Percentiles rank a stretch among this genome's conserved stretches.
phyloP scores from a whole-genome alignment of 2,113 vertebrate species.

The Ceyx cyanopectus region DNA sequence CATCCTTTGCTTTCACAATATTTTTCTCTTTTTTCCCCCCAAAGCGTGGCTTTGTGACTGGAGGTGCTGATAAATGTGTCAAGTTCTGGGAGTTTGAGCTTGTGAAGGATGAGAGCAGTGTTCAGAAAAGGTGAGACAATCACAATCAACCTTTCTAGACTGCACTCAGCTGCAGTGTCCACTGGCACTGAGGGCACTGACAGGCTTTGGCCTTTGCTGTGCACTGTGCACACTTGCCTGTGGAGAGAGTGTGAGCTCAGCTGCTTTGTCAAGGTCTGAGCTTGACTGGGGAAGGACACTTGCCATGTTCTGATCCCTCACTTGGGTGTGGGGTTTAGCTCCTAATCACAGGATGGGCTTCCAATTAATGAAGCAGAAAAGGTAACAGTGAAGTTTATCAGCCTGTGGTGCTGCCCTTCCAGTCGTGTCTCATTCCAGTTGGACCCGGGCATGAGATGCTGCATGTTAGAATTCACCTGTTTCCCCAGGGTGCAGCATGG shows the following conservation, averaged over 20 bases:
- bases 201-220: neutral
- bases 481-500: neutral
- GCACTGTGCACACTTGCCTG: neutral
- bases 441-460: neutral
- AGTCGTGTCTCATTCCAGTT: neutral
- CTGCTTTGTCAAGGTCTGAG: neutral
- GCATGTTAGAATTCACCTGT: neutral
- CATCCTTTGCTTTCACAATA: neutral
- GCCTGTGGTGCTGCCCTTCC: neutral
- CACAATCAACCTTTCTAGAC: neutral
- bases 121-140: slow-evolving; percentile 85
- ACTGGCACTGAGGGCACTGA: fast-evolving
- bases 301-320: neutral
- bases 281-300: neutral
- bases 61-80: slow-evolving; percentile 93
- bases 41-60: slow-evolving; percentile 91
- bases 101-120: slow-evolving; percentile 83
- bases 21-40: neutral
- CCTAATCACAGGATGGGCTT: neutral
- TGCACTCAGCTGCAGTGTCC: neutral
- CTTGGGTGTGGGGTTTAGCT: neutral
- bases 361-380: neutral
- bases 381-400: neutral
- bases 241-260: neutral
- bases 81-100: slow-evolving; percentile 99